These are phyloP conservation scores for Synergus itoensis DNA, from an alignment of 2,888 invertebrate genomes.

Conservation along the genomic window DNA sequence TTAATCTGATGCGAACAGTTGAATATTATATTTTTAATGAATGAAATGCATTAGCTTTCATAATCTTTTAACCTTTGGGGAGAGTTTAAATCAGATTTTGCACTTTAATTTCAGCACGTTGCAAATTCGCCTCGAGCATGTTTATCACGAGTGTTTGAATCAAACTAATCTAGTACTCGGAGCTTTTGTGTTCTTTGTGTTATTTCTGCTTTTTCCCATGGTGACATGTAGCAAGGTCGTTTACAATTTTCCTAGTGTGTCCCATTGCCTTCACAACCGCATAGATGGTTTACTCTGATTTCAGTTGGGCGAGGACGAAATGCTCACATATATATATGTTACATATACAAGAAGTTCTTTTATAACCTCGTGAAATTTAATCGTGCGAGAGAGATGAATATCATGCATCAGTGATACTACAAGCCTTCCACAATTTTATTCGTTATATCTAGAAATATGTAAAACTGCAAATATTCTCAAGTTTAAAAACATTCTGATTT, in stretches of 20 bases:
- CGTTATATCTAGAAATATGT: no score
- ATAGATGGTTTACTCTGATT: slow-evolving; percentile 1
- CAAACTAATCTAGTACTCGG: not conserved
- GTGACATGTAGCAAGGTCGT: slow-evolving; percentile 1
- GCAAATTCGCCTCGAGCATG: not conserved
- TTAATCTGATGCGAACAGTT: not conserved
- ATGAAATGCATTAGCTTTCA: not conserved
- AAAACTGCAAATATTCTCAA: not conserved
- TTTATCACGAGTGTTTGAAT: not conserved
- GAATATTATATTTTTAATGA: not conserved
- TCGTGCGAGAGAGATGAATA: slow-evolving; percentile 7
- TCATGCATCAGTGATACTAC: not conserved
- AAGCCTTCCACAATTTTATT: not conserved
- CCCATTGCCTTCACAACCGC: slow-evolving; percentile 1
- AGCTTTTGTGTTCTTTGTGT: not conserved
- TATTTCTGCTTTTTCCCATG: slow-evolving; percentile 1
- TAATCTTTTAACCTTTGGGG: not conserved
- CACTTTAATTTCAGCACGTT: not conserved
- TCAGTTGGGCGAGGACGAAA: not conserved
- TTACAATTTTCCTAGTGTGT: slow-evolving; percentile 11
- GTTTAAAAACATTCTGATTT: not conserved
- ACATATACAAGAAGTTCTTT: not conserved
- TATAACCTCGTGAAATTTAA: not conserved
- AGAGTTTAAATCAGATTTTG: not conserved
- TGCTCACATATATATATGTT: not conserved